Percentiles rank a stretch among this genome's conserved stretches.
Evolutionary conservation across 2,113 vertebrate genomes (phyloP).

Genomic region (Phoxinus phoxinus): DNA sequence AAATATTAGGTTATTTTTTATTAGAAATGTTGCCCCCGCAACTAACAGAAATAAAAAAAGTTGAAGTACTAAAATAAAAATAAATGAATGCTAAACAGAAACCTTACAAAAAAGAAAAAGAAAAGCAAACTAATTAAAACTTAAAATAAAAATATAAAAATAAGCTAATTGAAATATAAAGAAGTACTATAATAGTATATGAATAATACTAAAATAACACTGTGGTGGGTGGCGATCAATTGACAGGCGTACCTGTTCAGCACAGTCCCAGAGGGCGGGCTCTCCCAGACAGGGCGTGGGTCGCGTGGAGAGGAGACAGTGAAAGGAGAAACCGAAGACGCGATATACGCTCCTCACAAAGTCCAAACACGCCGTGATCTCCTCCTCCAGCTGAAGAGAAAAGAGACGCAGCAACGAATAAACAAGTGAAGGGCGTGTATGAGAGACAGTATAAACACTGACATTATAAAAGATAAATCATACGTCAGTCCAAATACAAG

Average conservation of each 20-base stretch:
- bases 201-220: not conserved
- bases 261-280: constrained; percentile 83
- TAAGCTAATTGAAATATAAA: not conserved
- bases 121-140: not conserved
- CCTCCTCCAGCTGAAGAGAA: constrained; percentile 79
- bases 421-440: not conserved
- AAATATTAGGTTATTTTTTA: too few species aligned
- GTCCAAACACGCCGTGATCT: constrained; percentile 87
- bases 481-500: not conserved
- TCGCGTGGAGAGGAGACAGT: constrained; percentile 85
- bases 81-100: too few species aligned
- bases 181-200: not conserved
- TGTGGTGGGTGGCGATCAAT: not conserved
- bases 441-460: constrained; percentile 33
- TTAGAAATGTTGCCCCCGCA: not conserved
- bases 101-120: too few species aligned
- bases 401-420: not conserved
- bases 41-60: not conserved
- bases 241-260: constrained; percentile 80
- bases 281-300: constrained; percentile 85
- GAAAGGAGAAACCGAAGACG: constrained; percentile 89
- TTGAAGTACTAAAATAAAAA: too few species aligned
- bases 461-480: not conserved
- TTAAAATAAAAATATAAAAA: not conserved
- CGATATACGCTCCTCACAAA: constrained; percentile 85